Evolutionary conservation across 2,113 vertebrate genomes (phyloP).

Genomic region (Tenrec ecaudatus): DNA sequence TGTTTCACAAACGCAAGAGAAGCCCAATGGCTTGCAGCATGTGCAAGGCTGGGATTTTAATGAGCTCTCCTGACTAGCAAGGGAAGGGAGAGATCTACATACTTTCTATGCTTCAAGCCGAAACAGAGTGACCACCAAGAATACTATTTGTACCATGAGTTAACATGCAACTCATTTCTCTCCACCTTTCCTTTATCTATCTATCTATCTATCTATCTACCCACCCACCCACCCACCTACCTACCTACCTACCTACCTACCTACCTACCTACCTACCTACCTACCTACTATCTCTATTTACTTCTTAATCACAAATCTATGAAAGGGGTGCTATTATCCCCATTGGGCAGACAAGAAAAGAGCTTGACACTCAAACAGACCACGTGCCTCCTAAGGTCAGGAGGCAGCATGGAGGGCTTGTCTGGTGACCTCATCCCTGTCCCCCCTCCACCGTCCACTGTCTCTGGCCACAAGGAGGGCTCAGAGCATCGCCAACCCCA

Average conservation of each 20-base stretch:
- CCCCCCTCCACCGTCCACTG: not conserved
- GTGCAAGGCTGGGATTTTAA: not conserved
- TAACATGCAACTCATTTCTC: rapidly evolving
- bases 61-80: not conserved
- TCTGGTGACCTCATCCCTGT: not conserved
- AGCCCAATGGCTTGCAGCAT: not conserved
- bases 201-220: too few relatives aligned
- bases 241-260: not conserved
- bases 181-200: not conserved
- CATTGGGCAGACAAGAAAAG: not conserved
- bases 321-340: rapidly evolving
- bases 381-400: not conserved
- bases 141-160: rapidly evolving
- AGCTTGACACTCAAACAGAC: not conserved
- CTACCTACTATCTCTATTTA: not conserved
- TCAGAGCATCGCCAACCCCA: rapidly evolving
- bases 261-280: not conserved
- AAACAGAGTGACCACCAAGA: not conserved
- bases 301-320: not conserved
- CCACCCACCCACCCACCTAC: too few relatives aligned
- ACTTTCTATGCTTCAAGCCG: not conserved
- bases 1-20: not conserved
- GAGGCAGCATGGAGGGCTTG: not conserved
- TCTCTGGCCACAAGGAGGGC: rapidly evolving
- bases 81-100: not conserved